A percentile compares a stretch with the other conserved stretches of the same genome.
Conservation (phyloP, 2,797 vertebrate genomes). For the Galagoides demidoff region DNA sequence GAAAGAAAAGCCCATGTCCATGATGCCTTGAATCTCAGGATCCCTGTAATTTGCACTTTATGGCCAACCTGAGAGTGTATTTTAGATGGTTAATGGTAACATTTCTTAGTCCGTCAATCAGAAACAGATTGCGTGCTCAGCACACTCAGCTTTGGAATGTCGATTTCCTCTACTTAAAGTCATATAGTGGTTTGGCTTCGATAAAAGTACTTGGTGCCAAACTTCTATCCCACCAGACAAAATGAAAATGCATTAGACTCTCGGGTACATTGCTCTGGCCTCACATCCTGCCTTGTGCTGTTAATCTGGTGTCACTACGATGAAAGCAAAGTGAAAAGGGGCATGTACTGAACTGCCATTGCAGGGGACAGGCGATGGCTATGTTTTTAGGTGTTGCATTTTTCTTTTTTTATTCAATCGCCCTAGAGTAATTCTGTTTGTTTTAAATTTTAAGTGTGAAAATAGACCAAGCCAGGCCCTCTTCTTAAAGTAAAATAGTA, state of each 20-base stretch:
- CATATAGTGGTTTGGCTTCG: conserved; percentile 85
- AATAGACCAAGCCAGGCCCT: background rate
- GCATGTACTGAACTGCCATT: conserved; percentile 73
- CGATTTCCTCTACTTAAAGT: conserved; percentile 83
- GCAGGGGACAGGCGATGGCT: conserved; percentile 68
- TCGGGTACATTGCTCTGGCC: conserved; percentile 84
- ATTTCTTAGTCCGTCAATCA: conserved; percentile 84
- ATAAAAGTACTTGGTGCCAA: conserved; percentile 82
- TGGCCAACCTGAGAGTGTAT: conserved; percentile 76
- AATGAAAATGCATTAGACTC: conserved; percentile 85
- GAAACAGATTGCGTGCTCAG: conserved; percentile 78
- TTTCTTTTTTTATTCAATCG: conserved; percentile 52
- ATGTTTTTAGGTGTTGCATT: conserved; percentile 44
- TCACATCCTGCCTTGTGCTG: conserved; percentile 79
- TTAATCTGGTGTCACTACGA: conserved; percentile 80
- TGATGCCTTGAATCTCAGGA: conserved; percentile 53
- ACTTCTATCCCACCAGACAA: conserved; percentile 86
- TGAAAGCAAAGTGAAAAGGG: conserved; percentile 80
- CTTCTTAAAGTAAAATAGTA: conserved; percentile 8
- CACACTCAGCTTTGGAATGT: conserved; percentile 77
- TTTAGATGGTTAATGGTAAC: conserved; percentile 83
- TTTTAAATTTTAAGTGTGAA: conserved; percentile 40
- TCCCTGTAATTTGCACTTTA: conserved; percentile 81
- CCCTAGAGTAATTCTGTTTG: background rate
- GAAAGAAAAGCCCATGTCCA: conserved; percentile 58